Evolutionary conservation across 1,140 invertebrate genomes (phyloP), one percentile per base, ranked within the genome.

Genomic region (Sycophaga agraensis): DNA sequence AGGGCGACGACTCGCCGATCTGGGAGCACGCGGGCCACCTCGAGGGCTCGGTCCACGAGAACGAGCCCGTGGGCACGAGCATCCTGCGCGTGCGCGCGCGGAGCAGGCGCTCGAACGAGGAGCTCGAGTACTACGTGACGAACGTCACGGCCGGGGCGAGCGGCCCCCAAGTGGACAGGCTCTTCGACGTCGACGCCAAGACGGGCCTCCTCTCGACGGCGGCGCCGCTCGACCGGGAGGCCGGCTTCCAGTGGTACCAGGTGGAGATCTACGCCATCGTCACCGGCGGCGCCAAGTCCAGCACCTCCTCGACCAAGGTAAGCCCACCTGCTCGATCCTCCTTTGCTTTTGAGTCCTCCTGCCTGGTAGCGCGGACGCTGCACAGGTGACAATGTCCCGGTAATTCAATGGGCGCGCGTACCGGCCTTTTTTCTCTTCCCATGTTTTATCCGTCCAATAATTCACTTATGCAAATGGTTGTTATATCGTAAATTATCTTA

Each of bases 71-170:
- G 11, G 94, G 93, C 14, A 93, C 90, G 0, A 90, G 87, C 69
- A 89, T 97, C 49, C 75, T 93, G 63, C 90, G 88, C 60, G 86
- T 97, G 54, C 86, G 82, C 26, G 93, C 91, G 58, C 83, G 85
- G 31, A 73, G 82, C 83, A 67, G 71, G 60, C 59, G 71, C 58
- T 77, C 80, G 7, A 79, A 81, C 67, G 80, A 81, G 42, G 88
- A 89, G 61, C 83, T 96, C 69, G 92, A 95, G 73, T 97, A 95
- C 82, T 97, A 93, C 80, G 90, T 97, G 72, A 91, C 93, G 55
- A 96, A 94, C 79, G 89, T 94, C 72, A 94, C 94, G 37, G 83
- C 82, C 21, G 73, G 77, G 12, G 86, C 86, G 72, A 85, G 84
- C 62, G 89, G 87, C 53, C 82, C 82, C 50, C 89, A 91, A 77